These are phyloP conservation scores for Chrysochloris asiatica DNA, from an alignment of 2,113 vertebrate genomes.

Conservation along the genomic window DNA sequence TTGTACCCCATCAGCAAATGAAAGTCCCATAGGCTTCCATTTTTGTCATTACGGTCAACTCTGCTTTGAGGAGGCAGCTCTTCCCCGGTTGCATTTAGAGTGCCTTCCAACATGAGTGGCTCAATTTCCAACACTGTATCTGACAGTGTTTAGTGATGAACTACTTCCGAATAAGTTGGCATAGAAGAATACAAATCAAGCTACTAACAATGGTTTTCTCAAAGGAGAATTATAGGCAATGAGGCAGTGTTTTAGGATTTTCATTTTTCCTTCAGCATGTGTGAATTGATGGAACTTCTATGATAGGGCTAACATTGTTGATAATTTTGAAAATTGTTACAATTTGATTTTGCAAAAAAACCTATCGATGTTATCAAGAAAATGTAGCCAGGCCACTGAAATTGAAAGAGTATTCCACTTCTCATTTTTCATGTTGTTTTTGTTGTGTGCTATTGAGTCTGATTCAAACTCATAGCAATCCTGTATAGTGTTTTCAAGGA, in stretches of 20 bases:
- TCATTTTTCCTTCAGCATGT: slow-evolving; percentile 47
- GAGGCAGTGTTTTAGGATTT: slow-evolving; percentile 51
- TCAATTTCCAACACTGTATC: no score
- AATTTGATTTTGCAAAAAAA: slow-evolving; percentile 62
- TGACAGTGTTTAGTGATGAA: no score
- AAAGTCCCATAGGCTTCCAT: no score
- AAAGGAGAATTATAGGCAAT: neutral
- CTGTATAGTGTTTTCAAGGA: no score
- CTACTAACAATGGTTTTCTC: neutral
- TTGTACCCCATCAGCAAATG: no score
- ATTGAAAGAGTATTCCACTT: slow-evolving; percentile 60
- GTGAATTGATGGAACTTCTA: slow-evolving; percentile 63
- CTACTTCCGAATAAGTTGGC: neutral
- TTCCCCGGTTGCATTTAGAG: no score
- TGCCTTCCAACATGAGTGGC: no score
- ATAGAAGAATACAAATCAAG: neutral
- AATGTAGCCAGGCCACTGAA: slow-evolving; percentile 67
- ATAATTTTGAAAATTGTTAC: slow-evolving; percentile 23
- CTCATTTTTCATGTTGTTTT: neutral
- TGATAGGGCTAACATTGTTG: slow-evolving; percentile 1
- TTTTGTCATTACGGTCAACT: no score
- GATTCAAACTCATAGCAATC: no score
- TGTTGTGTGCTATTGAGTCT: no score
- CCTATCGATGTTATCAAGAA: slow-evolving; percentile 70
- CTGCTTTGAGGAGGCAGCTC: no score